Evolutionary conservation across 2,888 invertebrate species (phyloP), one percentile per base, ranked within the genome.

Genomic region (Elaeidobius kamerunicus): DNA sequence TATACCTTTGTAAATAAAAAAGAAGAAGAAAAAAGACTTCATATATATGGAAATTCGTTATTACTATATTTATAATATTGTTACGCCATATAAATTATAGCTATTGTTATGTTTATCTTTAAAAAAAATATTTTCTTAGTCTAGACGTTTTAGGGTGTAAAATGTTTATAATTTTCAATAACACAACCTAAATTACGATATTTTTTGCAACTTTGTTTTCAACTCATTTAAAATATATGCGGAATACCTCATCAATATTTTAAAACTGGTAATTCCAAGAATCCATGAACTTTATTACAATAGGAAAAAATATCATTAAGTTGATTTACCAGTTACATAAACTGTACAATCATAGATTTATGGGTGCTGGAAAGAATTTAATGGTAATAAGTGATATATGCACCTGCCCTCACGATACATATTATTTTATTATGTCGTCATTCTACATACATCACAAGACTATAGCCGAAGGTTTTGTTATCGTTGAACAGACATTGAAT

Each of bases 331-430:
- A 65, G 67, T 65, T 65, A 64, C 61, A 65, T 63, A 62, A 62
- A 61, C 58, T 59, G 60, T 59, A 59, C 52, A 42, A 55, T 40
- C 56, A 52, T 58, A 34, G 58, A 66, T 67, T 67, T 67, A 67
- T 65, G 49, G 62, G 63, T 61, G 63, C 59, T 57, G 58, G 57
- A 54, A 57, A 64, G 64, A 66, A 67, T 66, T 65, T 64, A 65
- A 67, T 66, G 63, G 65, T 64, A 63, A 64, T 66, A 64, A 65
- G 65, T 67, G 67, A 67, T 65, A 64, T 67, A 67, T 66, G 64
- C 64, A 65, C 62, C 60, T 60, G 60, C 57, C 41, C 38, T 57
- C 60, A 58, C 57, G 54, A 57, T 50, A 56, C 51, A 55, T 52
- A 56, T 59, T 61, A 58, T 58, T 61, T 61, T 59, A 59, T 59